These are phyloP conservation scores for Calephelis perditalis DNA, from an alignment of 2,888 invertebrate genomes.

Conservation along the genomic window DNA sequence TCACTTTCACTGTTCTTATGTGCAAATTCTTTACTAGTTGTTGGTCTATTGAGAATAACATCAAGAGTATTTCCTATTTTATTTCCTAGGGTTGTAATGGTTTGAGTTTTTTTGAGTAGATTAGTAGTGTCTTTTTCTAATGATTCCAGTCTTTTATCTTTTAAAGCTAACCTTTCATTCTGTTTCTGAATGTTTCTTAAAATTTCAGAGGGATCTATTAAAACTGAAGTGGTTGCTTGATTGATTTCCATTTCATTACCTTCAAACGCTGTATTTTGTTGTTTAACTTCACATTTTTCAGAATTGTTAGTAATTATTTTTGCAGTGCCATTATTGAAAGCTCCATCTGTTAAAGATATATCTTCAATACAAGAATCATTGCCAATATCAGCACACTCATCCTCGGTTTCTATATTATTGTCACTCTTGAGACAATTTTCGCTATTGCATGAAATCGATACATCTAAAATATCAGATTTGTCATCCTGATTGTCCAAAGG, in stretches of 20 bases:
- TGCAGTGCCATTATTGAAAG: background rate
- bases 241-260: background rate
- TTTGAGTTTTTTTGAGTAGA: slow-evolving; percentile 36
- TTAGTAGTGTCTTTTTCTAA: slow-evolving; percentile 44
- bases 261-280: background rate
- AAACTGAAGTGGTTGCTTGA: slow-evolving; percentile 6
- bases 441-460: slow-evolving; percentile 48
- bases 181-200: slow-evolving; percentile 42
- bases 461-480: slow-evolving; percentile 40
- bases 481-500: slow-evolving; percentile 65
- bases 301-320: background rate
- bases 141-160: slow-evolving; percentile 41
- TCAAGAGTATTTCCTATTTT: background rate
- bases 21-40: background rate
- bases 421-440: slow-evolving; percentile 44
- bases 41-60: slow-evolving; percentile 3
- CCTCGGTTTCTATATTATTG: slow-evolving; percentile 57
- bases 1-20: background rate
- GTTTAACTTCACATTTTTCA: background rate
- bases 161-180: slow-evolving; percentile 41
- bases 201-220: slow-evolving; percentile 32
- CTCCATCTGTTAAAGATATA: slow-evolving; percentile 25
- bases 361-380: slow-evolving; percentile 48
- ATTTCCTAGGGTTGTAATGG: background rate
- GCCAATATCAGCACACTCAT: slow-evolving; percentile 55